Base-by-base conservation (phyloP, 2,113 vertebrate species). In the Phasianus colchicus region DNA sequence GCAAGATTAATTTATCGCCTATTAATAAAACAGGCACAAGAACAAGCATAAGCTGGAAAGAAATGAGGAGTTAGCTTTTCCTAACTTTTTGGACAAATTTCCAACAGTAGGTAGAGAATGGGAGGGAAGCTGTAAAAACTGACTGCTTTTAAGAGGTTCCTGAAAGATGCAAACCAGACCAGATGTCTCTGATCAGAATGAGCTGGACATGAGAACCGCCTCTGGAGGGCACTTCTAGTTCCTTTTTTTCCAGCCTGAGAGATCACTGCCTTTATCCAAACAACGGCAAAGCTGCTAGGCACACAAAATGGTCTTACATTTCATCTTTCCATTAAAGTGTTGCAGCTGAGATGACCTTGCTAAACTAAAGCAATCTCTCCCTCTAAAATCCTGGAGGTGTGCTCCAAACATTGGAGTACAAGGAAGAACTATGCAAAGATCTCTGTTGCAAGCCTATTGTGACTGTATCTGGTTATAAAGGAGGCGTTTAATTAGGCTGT, bases 161-260 rank as follows among this genome's bases (percentile, higher is more conserved):
- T 90, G n/a, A 89, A 94, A 91, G 67, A 63, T 2, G 50, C 22
- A 82, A 60, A 80, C n/a, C 24, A 66, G 58, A 89, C 7, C 16
- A 80, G 50, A 57, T 2, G 4, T 29, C 61, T 75, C 18, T 83
- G 69, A 89, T 21, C 61, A 50, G 13, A 47, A 58, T 61, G 60
- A 77, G 13, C 55, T 6, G 3, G 4, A 32, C 27, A 7, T 6
- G 17, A 83, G 29, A 13, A 93, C 43, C 64, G 73, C 77, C 93
- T 95, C 70, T 93, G 86, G 83, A 90, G 69, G 73, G 69, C 88
- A 91, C 76, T 86, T 93, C 82, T 55, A 52, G 25, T 60, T 93
- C 77, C 89, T 48, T 43, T 86, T 86, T 91, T 72, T 66, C 43
- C 55, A 88, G 70, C 24, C 80, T 63, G 47, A 21, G 43, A 40